Evolutionary conservation across 2,797 vertebrate species (phyloP), one percentile per base, ranked within the genome.

Genomic region (Coranthus polyacanthus): DNA sequence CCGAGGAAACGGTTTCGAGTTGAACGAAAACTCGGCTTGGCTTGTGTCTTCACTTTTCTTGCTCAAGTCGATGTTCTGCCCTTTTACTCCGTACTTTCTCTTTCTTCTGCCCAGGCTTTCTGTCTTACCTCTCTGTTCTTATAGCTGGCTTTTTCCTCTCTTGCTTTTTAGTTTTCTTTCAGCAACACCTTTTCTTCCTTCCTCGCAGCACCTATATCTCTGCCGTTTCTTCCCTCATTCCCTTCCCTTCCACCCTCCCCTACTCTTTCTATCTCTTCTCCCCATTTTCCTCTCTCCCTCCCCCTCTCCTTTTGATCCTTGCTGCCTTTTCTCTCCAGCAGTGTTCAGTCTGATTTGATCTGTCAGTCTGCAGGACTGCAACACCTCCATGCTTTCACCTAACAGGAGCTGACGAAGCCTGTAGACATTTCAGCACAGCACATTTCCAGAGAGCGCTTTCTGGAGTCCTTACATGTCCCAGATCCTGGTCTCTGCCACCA

Each of bases 301-400:
- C 11, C 56, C n/a, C 41, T 34, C 22, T 64, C 41, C 65, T 78
- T 78, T 72, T 80, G 70, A 82, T 82, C 68, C 52, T 61, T 2
- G 16, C 77, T 71, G 57, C 52, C 57, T 74, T 61, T 78, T 38
- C 71, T 78, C 66, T 79, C 56, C 56, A 71, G 72, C 75, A 16
- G 67, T 73, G 75, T 75, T 77, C 61, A 54, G 60, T 81, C 72
- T 68, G 78, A 87, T 75, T 77, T 68, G 64, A 85, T 59, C 69
- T 82, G 87, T 85, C 83, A 82, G 77, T 85, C 77, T 67, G 62
- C 65, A 41, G 75, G 75, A 53, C 78, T 75, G 78, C 61, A 77
- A 73, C 81, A 81, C 82, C 74, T 78, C 71, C 66, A 3, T 65
- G 60, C 53, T 81, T 78, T 45, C 66, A 78, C 74, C 83, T 76